A percentile compares a stretch with the other conserved stretches of the same genome.
Conservation (phyloP, 2,888 invertebrate genomes). For the Tinea pellionella region DNA sequence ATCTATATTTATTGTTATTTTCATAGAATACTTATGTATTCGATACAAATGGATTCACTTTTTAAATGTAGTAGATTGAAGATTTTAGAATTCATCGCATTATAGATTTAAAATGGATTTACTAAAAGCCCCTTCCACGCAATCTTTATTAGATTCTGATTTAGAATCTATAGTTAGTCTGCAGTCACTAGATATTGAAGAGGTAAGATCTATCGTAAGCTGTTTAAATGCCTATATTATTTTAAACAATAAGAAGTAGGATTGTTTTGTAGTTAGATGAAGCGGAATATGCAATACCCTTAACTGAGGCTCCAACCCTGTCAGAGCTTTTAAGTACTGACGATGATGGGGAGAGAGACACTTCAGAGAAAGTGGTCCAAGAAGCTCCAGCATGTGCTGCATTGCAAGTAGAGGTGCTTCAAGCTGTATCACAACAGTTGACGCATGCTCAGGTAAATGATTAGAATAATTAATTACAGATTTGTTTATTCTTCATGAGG, state of each 20-base stretch:
- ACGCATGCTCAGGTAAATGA: constrained; percentile 82
- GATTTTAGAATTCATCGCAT: no score
- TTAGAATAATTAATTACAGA: no score
- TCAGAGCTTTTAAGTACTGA: constrained; percentile 48
- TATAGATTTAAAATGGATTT: constrained; percentile 40
- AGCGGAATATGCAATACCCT: constrained; percentile 57
- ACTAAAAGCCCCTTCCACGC: constrained; percentile 57
- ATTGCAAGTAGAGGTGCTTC: constrained; percentile 72
- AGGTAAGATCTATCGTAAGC: constrained; percentile 44
- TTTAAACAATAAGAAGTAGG: background rate
- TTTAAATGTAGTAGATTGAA: no score
- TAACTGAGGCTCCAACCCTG: constrained; percentile 55
- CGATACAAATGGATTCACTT: no score
- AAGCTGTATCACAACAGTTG: constrained; percentile 90
- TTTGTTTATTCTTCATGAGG: no score
- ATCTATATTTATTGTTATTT: no score
- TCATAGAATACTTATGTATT: no score
- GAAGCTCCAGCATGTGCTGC: constrained; percentile 50
- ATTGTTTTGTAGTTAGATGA: constrained; percentile 45
- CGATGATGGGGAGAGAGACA: constrained; percentile 28
- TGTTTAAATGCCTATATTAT: no score
- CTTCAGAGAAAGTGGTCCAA: constrained; percentile 21
- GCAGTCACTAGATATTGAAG: constrained; percentile 76
- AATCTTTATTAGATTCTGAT: constrained; percentile 73
- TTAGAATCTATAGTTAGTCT: constrained; percentile 77